Base-by-base conservation (phyloP, 2,888 invertebrate genomes). In the Drosophila ochracea region DNA sequence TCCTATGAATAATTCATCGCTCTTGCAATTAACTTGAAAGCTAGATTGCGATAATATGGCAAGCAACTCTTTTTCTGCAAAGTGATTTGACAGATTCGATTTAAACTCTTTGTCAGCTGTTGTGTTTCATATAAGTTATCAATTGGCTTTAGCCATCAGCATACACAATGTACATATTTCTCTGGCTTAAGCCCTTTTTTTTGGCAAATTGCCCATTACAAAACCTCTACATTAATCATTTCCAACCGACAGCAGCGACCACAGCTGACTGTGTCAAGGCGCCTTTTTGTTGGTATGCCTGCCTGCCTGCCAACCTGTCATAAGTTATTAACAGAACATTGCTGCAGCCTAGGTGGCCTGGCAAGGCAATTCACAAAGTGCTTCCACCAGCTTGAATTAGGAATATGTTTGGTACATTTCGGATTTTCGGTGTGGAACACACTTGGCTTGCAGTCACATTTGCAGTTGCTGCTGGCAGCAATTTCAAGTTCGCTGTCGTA, bases 161-260 rank as follows among this genome's bases (percentile, higher is more conserved):
- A 62, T 41, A 59, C 70, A 62, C 65, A 71, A 70, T 63, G 69
- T 28, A 28, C 19, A 37, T 52, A 13, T 43, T 43, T 64, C 3
- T 21, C 41, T 55, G 54, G 62, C 67, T 64, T 68, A 71, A 84
- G 86, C 73, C 74, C 87, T 70, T 81, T 76, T 76, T 74, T 81
- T 86, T 86, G 89, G 75, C 78, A 75, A 73, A 70, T 70, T 76
- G 83, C 76, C 86, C 76, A 70, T 72, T 75, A 68, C 73, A 68
- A 80, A 90, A 76, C 67, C 49, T 73, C 72, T 79, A 78, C 90
- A 87, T 87, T 90, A 90, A 87, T 87, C 87, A 90, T 90, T 77
- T 73, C 58, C 72, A 64, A 41, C 65, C 68, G 71, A 68, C 66
- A 75, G 66, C 60, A 39, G 65, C 63, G 11, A 69, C 73, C 61